Evolutionary conservation across 2,888 invertebrate genomes (phyloP).

Genomic region (Cheilosia scutellata): DNA sequence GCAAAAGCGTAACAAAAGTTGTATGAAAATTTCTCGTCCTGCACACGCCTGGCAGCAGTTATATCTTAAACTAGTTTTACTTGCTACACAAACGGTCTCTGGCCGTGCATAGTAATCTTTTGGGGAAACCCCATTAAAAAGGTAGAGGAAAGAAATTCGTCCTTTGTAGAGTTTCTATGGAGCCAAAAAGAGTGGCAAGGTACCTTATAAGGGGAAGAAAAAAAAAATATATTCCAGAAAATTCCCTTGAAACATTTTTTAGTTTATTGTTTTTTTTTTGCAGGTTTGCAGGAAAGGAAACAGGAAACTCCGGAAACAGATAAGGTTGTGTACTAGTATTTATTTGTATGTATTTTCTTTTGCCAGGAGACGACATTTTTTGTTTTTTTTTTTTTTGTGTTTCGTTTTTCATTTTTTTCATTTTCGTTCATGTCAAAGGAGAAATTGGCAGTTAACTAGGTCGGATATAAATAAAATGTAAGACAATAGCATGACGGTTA

Average conservation of each 20-base stretch:
- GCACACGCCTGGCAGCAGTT: constrained; percentile 66
- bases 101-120: constrained; percentile 54
- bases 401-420: no score
- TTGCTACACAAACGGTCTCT: constrained; percentile 14
- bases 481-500: constrained; percentile 51
- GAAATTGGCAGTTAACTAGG: constrained; percentile 59
- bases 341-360: constrained; percentile 35
- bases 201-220: constrained; percentile 3
- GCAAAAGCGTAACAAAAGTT: constrained; percentile 10
- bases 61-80: constrained; percentile 68
- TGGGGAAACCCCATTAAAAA: constrained; percentile 28
- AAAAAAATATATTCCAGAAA: constrained; percentile 45
- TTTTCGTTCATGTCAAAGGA: constrained; percentile 57
- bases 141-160: constrained; percentile 44
- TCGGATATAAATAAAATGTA: constrained; percentile 43
- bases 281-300: constrained; percentile 5
- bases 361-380: constrained; percentile 25
- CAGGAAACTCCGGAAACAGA: constrained; percentile 70
- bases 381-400: constrained; percentile 12
- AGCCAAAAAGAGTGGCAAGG: constrained; percentile 40
- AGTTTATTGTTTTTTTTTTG: constrained; percentile 5
- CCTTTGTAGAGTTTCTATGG: constrained; percentile 24
- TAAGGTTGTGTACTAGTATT: constrained; percentile 59
- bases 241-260: constrained; percentile 55
- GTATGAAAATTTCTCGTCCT: constrained; percentile 59